Base-by-base conservation (phyloP, 2,797 vertebrate species). In the Prionace glauca region DNA sequence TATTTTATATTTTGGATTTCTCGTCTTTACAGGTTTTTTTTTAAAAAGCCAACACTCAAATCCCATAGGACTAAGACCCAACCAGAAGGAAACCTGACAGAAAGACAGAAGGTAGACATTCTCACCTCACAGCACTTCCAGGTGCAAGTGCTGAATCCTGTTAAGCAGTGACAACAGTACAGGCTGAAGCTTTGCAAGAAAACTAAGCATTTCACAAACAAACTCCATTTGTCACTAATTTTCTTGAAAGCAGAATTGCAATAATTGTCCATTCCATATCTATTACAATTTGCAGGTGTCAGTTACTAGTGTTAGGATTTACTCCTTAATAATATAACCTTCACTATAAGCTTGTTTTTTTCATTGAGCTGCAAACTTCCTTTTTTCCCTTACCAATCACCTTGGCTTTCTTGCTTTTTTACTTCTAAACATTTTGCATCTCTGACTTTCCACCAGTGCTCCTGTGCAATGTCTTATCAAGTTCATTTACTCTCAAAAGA, bases 391-490 rank as follows among this genome's bases (percentile, higher is more conserved):
- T 62, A 26, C 12, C 36, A 92, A 92, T 92, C 62, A 92, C 18
- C 62, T 22, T 92, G 56, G 90, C 8, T 67, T 91, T 62, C 60
- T 91, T 65, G 88, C 60, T 67, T 84, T 84, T 56, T 65, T 69
- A 67, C 36, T 92, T 92, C n/a, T 90, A 22, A 92, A 26, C 32
- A 41, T 41, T 69, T 22, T 2, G 16, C 41, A n/a, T 67, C 90
- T 65, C 60, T 92, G n/a, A 65, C 32, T 67, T 22, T 67, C 60
- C 62, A 41, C 62, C 18, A 24, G 65, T 41, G n/a, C 62, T 92
- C 65, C 62, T 92, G 90, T 92, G 69, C 62, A 92, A 92, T 92
- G 90, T n/a, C 62, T 92, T 69, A 32, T 90, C 87, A 67, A 92
- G 90, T 69, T 22, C n/a, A 69, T 69, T 92, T 69, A 92, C 62